Evolutionary conservation across 2,888 invertebrate genomes (phyloP), one percentile per base, ranked within the genome.

Genomic region (Cylindroiulus punctatus): DNA sequence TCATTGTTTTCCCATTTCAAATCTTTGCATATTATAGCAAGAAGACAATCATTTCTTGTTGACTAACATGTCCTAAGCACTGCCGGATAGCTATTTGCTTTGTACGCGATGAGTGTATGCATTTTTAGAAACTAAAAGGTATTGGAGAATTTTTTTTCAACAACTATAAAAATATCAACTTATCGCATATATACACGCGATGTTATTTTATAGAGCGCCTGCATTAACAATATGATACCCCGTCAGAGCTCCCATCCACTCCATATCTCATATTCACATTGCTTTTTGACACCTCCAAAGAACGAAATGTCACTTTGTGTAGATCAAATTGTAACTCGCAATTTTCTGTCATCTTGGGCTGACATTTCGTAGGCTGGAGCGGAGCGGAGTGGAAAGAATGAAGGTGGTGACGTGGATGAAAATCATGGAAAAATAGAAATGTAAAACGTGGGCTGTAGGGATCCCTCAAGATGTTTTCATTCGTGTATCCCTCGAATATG

Each of bases 261-360:
- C 65, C 65, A 26, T 65, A 65, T 22, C 65, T 26, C 65, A 65
- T 10, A 65, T 65, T 65, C 1, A 65, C 65, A 65, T 65, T 65
- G 65, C 65, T 65, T 26, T 65, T 65, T 65, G 65, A 65, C 65
- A 65, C 65, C 65, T 26, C 19, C 65, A 26, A 26, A 65, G 65
- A 65, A 65, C 22, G 65, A 65, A 22, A 65, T 26, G 26, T 65
- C 65, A 65, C 26, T 65, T 57, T 65, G 26, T 7, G 65, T 26
- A 26, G 65, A 65, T 65, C 22, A 22, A 65, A 65, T 65, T 65
- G 22, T 65, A 65, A 65, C 65, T 65, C 8, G 22, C 65, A 65
- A 65, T 2, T 65, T 22, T 65, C 65, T 65, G 65, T 26, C 65
- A 65, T 65, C 65, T 65, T 65, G 4, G 65, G 0, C 65, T 65